Conservation (phyloP, 2,888 invertebrate species). For the Caenorhabditis angaria region DNA sequence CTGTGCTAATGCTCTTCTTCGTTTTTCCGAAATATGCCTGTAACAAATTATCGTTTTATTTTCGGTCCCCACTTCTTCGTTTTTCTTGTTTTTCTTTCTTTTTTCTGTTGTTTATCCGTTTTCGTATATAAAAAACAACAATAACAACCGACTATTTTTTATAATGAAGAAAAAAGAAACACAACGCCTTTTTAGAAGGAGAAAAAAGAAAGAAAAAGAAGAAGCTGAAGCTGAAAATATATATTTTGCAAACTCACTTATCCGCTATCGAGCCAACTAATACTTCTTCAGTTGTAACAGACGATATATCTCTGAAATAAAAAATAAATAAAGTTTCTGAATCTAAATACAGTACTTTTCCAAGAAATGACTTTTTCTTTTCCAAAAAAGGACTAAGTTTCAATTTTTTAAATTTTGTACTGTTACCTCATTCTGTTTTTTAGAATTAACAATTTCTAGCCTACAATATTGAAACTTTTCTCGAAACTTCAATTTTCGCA, state of each 20-base stretch:
- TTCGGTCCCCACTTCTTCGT: neutral
- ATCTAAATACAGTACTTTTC: conserved; percentile 3
- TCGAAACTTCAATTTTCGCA: too few relatives aligned
- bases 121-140: conserved; percentile 6
- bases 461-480: too few relatives aligned
- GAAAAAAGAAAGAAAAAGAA: neutral
- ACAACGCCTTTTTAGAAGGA: neutral
- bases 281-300: conserved; percentile 41
- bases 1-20: conserved; percentile 52
- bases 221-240: too few relatives aligned
- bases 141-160: conserved; percentile 5
- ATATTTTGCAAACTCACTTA: conserved; percentile 44
- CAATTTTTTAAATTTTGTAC: neutral
- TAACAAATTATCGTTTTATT: conserved; percentile 17
- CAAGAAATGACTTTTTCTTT: neutral
- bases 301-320: conserved; percentile 34
- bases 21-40: conserved; percentile 60
- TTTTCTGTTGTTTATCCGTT: conserved; percentile 10
- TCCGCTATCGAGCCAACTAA: conserved; percentile 45
- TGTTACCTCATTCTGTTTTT: neutral
- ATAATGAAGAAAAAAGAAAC: conserved; percentile 1
- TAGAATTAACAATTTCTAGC: too few relatives aligned
- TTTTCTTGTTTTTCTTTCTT: neutral
- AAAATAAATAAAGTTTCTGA: conserved; percentile 6
- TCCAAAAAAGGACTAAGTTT: neutral